Evolutionary conservation across 2,888 invertebrate species (phyloP).

Genomic region (Notodonta dromedarius): DNA sequence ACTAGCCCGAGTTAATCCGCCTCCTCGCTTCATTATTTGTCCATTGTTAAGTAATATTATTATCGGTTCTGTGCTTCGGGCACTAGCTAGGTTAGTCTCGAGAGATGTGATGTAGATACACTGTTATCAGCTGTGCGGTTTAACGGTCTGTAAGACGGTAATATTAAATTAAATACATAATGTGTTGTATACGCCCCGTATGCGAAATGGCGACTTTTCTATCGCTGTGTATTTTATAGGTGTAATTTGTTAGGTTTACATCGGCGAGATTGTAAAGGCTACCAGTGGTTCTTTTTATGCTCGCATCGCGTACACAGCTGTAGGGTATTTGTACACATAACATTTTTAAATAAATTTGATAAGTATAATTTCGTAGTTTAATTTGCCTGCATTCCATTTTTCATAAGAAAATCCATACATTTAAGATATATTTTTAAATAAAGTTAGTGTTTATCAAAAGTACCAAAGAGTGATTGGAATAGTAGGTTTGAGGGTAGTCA

Average conservation of each 20-base stretch:
- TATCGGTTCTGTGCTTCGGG: conserved; percentile 40
- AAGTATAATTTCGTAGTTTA: conserved; percentile 31
- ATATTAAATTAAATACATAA: conserved; percentile 33
- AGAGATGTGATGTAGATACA: conserved; percentile 52
- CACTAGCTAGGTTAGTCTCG: conserved; percentile 43
- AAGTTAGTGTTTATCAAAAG: too few relatives aligned
- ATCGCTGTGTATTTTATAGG: conserved; percentile 25
- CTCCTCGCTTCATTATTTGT: conserved; percentile 19
- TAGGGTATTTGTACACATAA: conserved; percentile 77
- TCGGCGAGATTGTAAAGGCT: conserved; percentile 31
- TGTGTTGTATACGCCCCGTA: conserved; percentile 27
- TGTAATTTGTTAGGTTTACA: conserved; percentile 30
- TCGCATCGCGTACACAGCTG: conserved; percentile 65
- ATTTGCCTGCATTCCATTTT: background rate
- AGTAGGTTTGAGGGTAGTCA: too few relatives aligned
- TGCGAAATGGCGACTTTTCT: conserved; percentile 14
- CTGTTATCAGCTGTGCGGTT: conserved; percentile 47
- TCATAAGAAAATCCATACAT: too few relatives aligned
- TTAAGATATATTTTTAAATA: too few relatives aligned
- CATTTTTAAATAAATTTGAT: conserved; percentile 71
- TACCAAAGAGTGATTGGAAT: too few relatives aligned
- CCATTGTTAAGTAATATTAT: conserved; percentile 5
- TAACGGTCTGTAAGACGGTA: conserved; percentile 63
- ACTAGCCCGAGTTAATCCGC: background rate
- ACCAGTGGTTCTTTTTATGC: conserved; percentile 43